Evolutionary conservation across 1,140 invertebrate species (phyloP), one percentile per base, ranked within the genome.

Genomic region (Lepidostoma basale): DNA sequence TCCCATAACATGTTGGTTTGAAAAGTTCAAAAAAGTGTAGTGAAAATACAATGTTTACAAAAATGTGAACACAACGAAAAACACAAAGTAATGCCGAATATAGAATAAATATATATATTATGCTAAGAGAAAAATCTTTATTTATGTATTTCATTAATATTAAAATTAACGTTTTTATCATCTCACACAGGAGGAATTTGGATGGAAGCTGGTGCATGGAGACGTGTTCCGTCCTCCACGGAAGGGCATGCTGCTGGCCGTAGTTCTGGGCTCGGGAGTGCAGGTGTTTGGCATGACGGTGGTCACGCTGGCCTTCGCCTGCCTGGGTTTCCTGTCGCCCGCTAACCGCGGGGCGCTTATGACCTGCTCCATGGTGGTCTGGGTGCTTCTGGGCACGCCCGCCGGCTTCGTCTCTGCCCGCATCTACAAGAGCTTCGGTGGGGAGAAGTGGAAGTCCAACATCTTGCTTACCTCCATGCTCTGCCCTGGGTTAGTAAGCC

Each of bases 391-490:
- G 12, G 98, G 97, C 26, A 96, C 95, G 1, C 93, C 94, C 20
- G 96, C 97, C 67, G 98, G 98, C 6, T 99, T 97, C 81, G 91
- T 96, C 22, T 97, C 96, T 47, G 94, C 98, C 4, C 85, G 97
- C 73, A 90, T 99, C 71, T 99, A 99, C 80, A 99, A 99, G 85
- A 97, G 95, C 81, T 98, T 98, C 81, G 95, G 96, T 12, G 98
- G 97, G 12, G 91, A 98, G 74, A 95, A 96, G 77, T 99, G 98
- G 98, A 99, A 99, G 81, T 94, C 93, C 23, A 99, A 99, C 84
- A 94, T 99, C 3, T 79, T 99, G 25, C 84, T 98, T 0, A 99
- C 98, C 6, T 96, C 96, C 2, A 94, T 97, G 86, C 83, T 99
- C 2, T 94, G 95, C 77, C 96, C 97, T 26, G 95, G 96, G 95